Conservation (phyloP, 1,140 invertebrate genomes). For the Lasaia peninsularis region DNA sequence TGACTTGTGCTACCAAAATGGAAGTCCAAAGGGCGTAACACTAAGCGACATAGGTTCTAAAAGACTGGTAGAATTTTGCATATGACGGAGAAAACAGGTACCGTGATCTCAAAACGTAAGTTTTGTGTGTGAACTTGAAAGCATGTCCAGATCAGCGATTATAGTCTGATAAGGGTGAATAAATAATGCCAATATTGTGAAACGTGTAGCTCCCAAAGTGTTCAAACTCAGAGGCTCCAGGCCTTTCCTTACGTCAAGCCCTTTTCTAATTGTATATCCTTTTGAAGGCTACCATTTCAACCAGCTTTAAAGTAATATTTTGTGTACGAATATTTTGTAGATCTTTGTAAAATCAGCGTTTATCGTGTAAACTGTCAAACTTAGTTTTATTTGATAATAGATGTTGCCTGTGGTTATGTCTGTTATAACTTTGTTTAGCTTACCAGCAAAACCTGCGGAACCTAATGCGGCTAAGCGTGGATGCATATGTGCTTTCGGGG, state of each 20-base stretch:
- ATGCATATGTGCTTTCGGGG: too few relatives aligned
- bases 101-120: not conserved
- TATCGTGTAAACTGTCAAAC: too few relatives aligned
- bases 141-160: slow-evolving; percentile 20
- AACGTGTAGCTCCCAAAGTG: slow-evolving; percentile 47
- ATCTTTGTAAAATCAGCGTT: not conserved
- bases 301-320: not conserved
- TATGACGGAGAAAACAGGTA: not conserved
- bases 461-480: too few relatives aligned
- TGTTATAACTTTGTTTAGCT: too few relatives aligned
- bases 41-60: too few relatives aligned
- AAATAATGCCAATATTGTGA: slow-evolving; percentile 24
- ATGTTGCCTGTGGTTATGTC: too few relatives aligned
- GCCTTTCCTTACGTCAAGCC: slow-evolving; percentile 61
- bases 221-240: slow-evolving; percentile 51
- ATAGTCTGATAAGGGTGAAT: slow-evolving; percentile 39
- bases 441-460: too few relatives aligned
- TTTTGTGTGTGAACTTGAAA: slow-evolving; percentile 12
- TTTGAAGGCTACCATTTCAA: not conserved
- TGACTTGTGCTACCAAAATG: too few relatives aligned
- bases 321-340: not conserved
- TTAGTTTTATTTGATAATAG: too few relatives aligned
- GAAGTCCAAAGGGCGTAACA: too few relatives aligned
- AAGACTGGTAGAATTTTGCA: not conserved
- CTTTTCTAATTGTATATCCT: slow-evolving; percentile 65